Conservation (phyloP, 2,113 vertebrate genomes). For the Leucosticte australis region DNA sequence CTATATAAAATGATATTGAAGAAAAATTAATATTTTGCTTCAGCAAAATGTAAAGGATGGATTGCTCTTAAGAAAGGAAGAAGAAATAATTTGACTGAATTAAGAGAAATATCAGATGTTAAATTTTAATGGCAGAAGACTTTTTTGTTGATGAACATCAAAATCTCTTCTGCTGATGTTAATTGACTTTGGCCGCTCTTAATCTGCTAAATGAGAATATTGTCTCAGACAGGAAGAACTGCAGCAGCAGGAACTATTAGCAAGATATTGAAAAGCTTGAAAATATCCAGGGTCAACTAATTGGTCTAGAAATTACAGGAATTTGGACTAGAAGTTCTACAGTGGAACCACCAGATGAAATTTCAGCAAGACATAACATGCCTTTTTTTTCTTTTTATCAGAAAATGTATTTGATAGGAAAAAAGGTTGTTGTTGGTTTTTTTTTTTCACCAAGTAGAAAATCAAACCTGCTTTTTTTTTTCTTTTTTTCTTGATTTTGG, state of each 20-base stretch:
- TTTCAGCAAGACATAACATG: background rate
- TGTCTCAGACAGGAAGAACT: background rate
- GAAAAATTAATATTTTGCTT: background rate
- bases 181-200: background rate
- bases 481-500: background rate
- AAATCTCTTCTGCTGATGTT: background rate
- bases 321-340: background rate
- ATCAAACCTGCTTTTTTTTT: background rate
- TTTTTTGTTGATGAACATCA: background rate
- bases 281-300: background rate
- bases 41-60: background rate
- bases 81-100: background rate
- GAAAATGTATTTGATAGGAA: background rate
- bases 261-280: background rate
- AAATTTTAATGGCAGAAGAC: background rate
- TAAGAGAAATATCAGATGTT: background rate
- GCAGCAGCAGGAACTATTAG: background rate
- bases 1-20: background rate
- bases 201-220: background rate
- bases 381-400: background rate
- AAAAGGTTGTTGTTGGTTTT: background rate
- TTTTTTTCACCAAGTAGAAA: background rate
- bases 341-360: background rate
- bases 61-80: background rate
- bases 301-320: background rate